Evolutionary conservation across 2,888 invertebrate species (phyloP).

Genomic region (Sipha maydis): DNA sequence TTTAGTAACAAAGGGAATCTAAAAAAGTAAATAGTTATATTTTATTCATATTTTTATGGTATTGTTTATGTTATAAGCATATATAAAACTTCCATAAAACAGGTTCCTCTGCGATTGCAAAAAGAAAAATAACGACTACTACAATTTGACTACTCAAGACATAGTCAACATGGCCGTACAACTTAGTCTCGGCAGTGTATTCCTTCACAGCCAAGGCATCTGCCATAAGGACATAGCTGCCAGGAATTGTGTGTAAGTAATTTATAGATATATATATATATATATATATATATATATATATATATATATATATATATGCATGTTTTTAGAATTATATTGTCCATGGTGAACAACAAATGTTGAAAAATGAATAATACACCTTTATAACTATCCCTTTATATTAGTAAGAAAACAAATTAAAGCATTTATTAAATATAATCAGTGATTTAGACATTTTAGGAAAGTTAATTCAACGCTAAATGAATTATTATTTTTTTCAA

Average conservation of each 20-base stretch:
- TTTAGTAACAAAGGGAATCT: conserved; percentile 78
- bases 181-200: conserved; percentile 85
- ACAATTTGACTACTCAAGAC: conserved; percentile 76
- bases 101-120: conserved; percentile 69
- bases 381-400: background rate
- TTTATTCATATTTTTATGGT: background rate
- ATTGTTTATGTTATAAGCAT: background rate
- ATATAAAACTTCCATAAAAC: background rate
- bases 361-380: background rate
- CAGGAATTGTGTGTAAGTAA: conserved; percentile 89
- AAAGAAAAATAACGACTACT: conserved; percentile 67
- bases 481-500: too few relatives aligned
- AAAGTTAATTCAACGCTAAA: too few relatives aligned
- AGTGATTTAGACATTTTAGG: too few relatives aligned
- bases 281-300: too few relatives aligned
- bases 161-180: conserved; percentile 87
- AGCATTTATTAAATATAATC: too few relatives aligned
- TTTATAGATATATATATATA: background rate
- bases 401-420: too few relatives aligned
- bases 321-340: background rate
- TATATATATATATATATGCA: too few relatives aligned
- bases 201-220: conserved; percentile 86
- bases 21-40: conserved; percentile 71
- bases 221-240: conserved; percentile 91
- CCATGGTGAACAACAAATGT: background rate